Conservation (phyloP, 2,888 invertebrate species). For the Rhaphigaster nebulosa region DNA sequence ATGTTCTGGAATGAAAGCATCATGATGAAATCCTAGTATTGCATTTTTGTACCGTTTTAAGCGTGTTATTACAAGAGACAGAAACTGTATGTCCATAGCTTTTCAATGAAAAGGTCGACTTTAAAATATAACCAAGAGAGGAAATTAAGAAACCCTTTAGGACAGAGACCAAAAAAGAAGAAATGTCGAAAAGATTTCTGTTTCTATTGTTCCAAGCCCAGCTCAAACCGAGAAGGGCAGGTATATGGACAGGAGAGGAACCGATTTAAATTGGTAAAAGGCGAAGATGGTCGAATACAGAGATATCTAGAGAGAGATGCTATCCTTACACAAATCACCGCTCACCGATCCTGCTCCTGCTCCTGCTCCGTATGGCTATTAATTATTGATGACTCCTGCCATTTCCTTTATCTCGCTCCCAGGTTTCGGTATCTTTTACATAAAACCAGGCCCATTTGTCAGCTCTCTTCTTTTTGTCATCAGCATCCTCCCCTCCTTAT, state of each 20-base stretch:
- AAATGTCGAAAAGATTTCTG: background rate
- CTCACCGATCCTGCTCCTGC: background rate
- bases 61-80: too few relatives aligned
- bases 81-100: too few relatives aligned
- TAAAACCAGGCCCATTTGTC: constrained; percentile 35
- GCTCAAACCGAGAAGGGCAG: background rate
- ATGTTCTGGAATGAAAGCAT: too few relatives aligned
- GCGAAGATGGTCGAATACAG: background rate
- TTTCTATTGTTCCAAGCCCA: constrained; percentile 41
- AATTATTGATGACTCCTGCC: constrained; percentile 31
- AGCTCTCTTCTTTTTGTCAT: constrained; percentile 30
- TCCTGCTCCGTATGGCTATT: background rate
- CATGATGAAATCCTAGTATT: too few relatives aligned
- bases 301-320: background rate
- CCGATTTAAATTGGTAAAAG: constrained; percentile 10
- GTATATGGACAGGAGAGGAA: background rate
- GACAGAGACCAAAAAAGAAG: background rate
- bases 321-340: background rate
- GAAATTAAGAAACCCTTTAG: constrained; percentile 2
- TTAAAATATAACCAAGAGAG: background rate
- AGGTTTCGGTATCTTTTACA: constrained; percentile 39
- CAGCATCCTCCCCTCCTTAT: background rate
- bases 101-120: too few relatives aligned
- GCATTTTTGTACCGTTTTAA: too few relatives aligned
- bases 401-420: background rate